phyloP scores from a whole-genome alignment of 2,797 vertebrate genomes.

The Zalophus californianus region DNA sequence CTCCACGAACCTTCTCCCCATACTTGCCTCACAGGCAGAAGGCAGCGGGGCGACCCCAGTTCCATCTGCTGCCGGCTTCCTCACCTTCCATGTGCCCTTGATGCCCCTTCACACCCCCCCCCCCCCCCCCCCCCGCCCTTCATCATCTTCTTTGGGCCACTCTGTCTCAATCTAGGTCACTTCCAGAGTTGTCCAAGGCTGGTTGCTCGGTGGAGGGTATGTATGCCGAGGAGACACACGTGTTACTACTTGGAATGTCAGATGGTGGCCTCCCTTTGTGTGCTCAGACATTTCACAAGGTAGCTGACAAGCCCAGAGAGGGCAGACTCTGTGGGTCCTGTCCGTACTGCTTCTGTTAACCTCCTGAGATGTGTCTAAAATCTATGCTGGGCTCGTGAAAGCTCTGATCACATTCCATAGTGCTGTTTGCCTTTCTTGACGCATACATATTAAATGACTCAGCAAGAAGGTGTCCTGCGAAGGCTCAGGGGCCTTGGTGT shows the following conservation, averaged over 20 bases:
- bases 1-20: background rate
- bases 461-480: background rate
- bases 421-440: background rate
- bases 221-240: background rate
- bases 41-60: background rate
- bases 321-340: rapidly evolving
- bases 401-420: background rate
- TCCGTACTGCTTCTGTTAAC: no score
- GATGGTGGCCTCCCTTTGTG: background rate
- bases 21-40: background rate
- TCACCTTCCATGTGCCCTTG: background rate
- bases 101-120: background rate
- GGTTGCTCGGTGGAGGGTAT: background rate
- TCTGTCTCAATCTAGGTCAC: background rate
- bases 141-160: background rate
- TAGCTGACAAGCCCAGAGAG: background rate
- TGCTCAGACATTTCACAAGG: background rate
- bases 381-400: background rate
- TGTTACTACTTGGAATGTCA: background rate
- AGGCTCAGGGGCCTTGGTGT: background rate
- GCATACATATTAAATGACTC: background rate
- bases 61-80: background rate
- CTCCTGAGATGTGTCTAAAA: background rate
- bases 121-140: background rate
- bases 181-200: background rate